Conservation (phyloP, 2,113 vertebrate species). For the Corythoichthys intestinalis region DNA sequence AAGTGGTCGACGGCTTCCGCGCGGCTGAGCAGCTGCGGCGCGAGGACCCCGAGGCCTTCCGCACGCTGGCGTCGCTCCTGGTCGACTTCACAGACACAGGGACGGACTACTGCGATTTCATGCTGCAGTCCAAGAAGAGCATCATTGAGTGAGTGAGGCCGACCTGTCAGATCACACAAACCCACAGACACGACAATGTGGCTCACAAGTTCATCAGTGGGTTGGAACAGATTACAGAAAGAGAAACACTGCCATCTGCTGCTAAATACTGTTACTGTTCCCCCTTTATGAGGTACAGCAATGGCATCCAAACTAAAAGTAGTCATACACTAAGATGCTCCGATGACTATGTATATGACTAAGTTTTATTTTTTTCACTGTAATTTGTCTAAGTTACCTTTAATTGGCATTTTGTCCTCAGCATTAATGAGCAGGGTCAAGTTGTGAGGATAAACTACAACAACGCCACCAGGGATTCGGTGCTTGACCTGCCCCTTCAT, state of each 20-base stretch:
- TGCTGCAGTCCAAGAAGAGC: constrained; percentile 85
- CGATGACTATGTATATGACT: background rate
- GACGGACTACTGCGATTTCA: constrained; percentile 88
- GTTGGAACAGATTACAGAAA: constrained; percentile 3
- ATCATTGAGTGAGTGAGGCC: constrained; percentile 83
- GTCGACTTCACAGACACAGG: constrained; percentile 87
- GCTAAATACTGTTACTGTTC: constrained; percentile 18
- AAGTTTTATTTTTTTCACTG: background rate
- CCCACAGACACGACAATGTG: background rate
- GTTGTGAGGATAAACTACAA: constrained; percentile 85
- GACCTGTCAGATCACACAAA: background rate
- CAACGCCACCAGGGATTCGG: constrained; percentile 86
- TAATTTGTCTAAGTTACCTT: background rate
- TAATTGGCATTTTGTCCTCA: constrained; percentile 36
- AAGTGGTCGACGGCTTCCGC: constrained; percentile 88
- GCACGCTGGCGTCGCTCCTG: constrained; percentile 75
- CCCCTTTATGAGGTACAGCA: background rate
- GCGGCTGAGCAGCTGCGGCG: constrained; percentile 73
- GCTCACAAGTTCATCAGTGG: background rate
- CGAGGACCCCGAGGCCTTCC: constrained; percentile 81
- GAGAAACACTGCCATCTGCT: constrained; percentile 60
- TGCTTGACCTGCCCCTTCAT: constrained; percentile 83
- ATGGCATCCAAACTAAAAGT: background rate
- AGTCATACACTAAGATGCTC: background rate
- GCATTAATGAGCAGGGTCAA: constrained; percentile 73